Conservation (phyloP, 2,113 vertebrate species). For the Microcebus jonahi region DNA sequence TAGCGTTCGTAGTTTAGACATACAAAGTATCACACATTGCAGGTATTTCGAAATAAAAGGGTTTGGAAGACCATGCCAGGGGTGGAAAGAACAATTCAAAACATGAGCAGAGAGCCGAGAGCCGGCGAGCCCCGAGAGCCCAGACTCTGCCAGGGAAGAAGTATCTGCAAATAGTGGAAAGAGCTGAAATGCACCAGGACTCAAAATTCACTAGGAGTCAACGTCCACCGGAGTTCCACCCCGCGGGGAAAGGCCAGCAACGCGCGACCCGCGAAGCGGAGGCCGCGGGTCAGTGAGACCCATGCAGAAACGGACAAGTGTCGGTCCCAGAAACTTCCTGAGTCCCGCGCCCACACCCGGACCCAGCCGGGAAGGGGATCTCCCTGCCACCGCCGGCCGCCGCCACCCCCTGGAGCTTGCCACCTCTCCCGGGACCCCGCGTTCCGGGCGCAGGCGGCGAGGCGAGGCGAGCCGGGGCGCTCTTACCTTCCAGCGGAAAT, state of each 20-base stretch:
- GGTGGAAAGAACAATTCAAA: background rate
- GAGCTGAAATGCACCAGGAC: background rate
- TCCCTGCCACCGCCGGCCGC: background rate
- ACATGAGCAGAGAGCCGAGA: background rate
- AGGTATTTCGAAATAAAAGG: conserved; percentile 71
- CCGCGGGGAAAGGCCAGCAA: background rate
- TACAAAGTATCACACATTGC: rapidly evolving
- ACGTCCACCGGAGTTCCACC: background rate
- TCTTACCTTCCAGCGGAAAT: conserved; percentile 97
- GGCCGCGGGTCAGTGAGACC: background rate
- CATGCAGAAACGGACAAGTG: background rate
- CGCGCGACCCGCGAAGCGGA: background rate
- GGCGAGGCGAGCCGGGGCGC: background rate
- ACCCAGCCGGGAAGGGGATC: background rate
- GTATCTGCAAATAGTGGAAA: background rate
- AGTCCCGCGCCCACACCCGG: background rate
- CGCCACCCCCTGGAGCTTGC: background rate
- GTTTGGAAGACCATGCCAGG: background rate
- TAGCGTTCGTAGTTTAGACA: background rate
- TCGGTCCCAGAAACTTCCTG: conserved; percentile 13
- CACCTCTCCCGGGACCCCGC: background rate
- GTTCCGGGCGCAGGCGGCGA: background rate
- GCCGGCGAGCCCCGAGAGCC: background rate
- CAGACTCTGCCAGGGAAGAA: background rate
- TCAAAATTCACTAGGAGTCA: background rate